A percentile compares a stretch with the other conserved stretches of the same genome.
Evolutionary conservation across 2,888 invertebrate species (phyloP).

Genomic region (Maniola hyperantus): DNA sequence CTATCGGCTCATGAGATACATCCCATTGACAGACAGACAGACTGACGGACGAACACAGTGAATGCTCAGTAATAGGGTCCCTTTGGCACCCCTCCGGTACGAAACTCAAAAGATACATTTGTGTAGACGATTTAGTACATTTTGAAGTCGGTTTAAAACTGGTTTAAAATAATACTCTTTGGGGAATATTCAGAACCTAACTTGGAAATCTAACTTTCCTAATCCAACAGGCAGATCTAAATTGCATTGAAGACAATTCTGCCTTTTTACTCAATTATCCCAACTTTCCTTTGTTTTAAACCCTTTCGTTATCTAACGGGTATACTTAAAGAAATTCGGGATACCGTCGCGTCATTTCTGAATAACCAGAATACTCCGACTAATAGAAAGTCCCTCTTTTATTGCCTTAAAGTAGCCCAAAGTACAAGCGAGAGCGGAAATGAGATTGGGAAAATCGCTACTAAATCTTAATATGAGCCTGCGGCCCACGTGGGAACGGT

Average conservation of each 20-base stretch:
- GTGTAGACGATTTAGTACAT: too few relatives aligned
- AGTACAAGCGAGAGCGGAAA: neutral
- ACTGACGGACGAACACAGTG: too few relatives aligned
- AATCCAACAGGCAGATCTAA: neutral
- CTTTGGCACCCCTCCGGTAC: too few relatives aligned
- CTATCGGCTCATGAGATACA: too few relatives aligned
- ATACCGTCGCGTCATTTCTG: slow-evolving; percentile 19
- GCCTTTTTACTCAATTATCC: slow-evolving; percentile 2
- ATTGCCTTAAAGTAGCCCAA: neutral
- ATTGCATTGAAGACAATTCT: slow-evolving; percentile 1
- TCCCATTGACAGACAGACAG: too few relatives aligned
- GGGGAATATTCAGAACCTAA: neutral
- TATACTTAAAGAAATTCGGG: slow-evolving; percentile 13
- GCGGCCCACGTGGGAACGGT: too few relatives aligned
- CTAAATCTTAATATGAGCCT: too few relatives aligned
- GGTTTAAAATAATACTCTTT: too few relatives aligned
- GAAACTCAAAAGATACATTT: too few relatives aligned
- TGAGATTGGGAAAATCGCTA: too few relatives aligned
- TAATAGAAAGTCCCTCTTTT: slow-evolving; percentile 18
- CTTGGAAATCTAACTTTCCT: neutral
- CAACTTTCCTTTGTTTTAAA: slow-evolving; percentile 5
- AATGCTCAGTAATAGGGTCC: too few relatives aligned
- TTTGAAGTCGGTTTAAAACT: too few relatives aligned
- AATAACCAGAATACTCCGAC: slow-evolving; percentile 19
- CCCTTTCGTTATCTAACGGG: slow-evolving; percentile 12